Base-by-base conservation (phyloP, 2,797 vertebrate species). In the Xenentodon cancila region DNA sequence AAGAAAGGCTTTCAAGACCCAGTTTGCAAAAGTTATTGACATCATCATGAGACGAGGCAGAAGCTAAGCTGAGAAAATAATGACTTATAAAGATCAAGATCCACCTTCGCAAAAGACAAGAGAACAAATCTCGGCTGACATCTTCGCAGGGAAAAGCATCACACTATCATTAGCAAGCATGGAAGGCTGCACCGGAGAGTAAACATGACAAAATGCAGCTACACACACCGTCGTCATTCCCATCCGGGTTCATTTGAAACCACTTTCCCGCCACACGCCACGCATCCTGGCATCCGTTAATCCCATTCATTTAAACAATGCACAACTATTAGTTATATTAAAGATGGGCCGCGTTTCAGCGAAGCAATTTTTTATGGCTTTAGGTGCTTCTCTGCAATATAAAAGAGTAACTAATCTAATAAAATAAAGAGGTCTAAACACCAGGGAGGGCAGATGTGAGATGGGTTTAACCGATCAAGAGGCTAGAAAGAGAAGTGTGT, bases 391-490 rank as follows among this genome's bases (percentile, higher is more conserved):
- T 79, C 62, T 64, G 30, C 7, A 21, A 72, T 80, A 81, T 64
- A 37, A 37, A 37, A 37, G 12, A 37, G 34, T 37, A 37, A 37
- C 34, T 37, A 37, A 37, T 37, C 12, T 37, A 37, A 37, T 37
- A 13, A 37, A 37, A 37, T 32, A 37, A 37, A 37, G 34, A 37
- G 34, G 34, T 13, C 9, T 37, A 37, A 37, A 37, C 34, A 37
- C 34, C 11, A 37, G 34, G 59, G 73, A 68, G 37, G 80, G 64
- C 8, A 22, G 61, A 77, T 64, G 63, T 55, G 73, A 74, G 77
- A 69, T 22, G 64, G 79, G 61, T 87, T 77, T 59, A 46, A 68
- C 49, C 9, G 32, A 84, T 79, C 60, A 72, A 76, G 75, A 78
- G 66, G 76, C 20, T 42, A 47, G 53, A 55, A 60, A 57, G 70